Percentiles rank a stretch among this genome's conserved stretches.
Evolutionary conservation across 2,888 invertebrate species (phyloP).

Genomic region (Heliconius charithonia): DNA sequence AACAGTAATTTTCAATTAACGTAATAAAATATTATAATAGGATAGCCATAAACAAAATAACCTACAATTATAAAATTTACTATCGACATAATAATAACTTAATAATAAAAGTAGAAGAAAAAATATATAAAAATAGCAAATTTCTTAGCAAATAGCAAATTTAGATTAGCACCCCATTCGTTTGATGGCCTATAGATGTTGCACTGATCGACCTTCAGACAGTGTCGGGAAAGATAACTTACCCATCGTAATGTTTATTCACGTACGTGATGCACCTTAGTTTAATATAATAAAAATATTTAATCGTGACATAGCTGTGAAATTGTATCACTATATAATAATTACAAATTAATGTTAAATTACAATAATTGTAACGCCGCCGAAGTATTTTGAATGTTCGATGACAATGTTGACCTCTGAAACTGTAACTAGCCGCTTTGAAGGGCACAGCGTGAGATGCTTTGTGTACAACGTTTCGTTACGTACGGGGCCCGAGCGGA

Average conservation of each 20-base stretch:
- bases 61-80: constrained; percentile 45
- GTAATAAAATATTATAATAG: constrained; percentile 53
- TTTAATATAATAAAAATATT: constrained; percentile 44
- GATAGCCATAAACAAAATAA: constrained; percentile 54
- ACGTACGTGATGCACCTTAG: constrained; percentile 61
- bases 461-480: constrained; percentile 33
- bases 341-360: constrained; percentile 19
- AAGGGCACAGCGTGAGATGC: constrained; percentile 39
- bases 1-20: constrained; percentile 50
- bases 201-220: constrained; percentile 45
- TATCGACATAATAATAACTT: constrained; percentile 46
- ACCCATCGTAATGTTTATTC: constrained; percentile 33
- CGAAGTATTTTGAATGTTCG: constrained; percentile 76
- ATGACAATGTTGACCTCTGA: constrained; percentile 76
- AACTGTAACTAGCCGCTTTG: constrained; percentile 47
- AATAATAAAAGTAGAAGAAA: constrained; percentile 49
- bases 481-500: constrained; percentile 40
- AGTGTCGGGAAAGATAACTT: constrained; percentile 31
- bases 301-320: constrained; percentile 43
- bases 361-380: constrained; percentile 41
- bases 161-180: constrained; percentile 48
- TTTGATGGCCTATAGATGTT: constrained; percentile 48
- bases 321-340: constrained; percentile 37
- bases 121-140: constrained; percentile 63
- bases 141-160: constrained; percentile 57